Evolutionary conservation across 2,113 vertebrate genomes (phyloP).

Genomic region (Trochalopteron elliotii): DNA sequence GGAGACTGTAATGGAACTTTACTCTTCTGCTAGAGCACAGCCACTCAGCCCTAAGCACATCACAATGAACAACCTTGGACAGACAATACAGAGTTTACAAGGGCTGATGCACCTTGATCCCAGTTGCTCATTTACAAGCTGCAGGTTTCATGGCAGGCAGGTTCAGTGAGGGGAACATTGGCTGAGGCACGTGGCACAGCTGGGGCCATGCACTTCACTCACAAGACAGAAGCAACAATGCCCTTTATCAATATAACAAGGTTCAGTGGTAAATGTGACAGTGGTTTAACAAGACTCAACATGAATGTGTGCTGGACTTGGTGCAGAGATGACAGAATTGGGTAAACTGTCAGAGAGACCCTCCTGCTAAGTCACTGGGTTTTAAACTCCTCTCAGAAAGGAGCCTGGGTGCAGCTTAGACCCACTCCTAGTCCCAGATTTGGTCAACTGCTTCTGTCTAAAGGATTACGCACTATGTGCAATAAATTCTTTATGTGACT

Average conservation of each 20-base stretch:
- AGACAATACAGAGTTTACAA: background rate
- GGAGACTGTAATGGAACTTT: background rate
- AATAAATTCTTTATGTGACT: background rate
- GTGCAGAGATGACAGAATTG: background rate
- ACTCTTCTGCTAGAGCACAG: background rate
- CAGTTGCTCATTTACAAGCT: background rate
- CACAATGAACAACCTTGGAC: background rate
- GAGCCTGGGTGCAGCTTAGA: background rate
- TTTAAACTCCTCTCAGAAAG: background rate
- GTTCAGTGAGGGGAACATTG: background rate
- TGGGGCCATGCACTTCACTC: fast-evolving
- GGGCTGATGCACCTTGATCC: background rate
- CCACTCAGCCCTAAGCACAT: fast-evolving
- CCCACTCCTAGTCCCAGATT: background rate
- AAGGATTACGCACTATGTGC: background rate
- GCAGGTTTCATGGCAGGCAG: background rate
- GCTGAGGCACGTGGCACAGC: background rate
- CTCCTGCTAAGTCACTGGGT: too few relatives aligned
- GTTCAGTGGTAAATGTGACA: background rate
- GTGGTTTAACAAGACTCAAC: background rate
- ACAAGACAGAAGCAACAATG: background rate
- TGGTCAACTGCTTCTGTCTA: background rate
- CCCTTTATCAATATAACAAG: background rate
- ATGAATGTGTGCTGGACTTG: background rate
- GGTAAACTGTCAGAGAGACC: background rate